phyloP scores from a whole-genome alignment of 1,140 invertebrate species.

The Trinorchestia longiramus region DNA sequence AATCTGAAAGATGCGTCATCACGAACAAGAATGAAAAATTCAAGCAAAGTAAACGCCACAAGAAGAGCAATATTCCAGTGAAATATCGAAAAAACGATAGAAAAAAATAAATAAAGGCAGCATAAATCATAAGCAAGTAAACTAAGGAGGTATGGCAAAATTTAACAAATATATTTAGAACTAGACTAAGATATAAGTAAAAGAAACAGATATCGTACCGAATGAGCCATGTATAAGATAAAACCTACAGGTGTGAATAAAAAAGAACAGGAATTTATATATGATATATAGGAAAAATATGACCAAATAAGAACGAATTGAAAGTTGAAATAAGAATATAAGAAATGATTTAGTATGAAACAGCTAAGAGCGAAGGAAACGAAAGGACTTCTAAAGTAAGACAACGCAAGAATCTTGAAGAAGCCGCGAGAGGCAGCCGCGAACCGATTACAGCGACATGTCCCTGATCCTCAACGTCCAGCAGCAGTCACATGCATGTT shows the following conservation, averaged over 20 bases:
- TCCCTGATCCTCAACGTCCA: conserved; percentile 15
- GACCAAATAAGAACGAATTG: not conserved
- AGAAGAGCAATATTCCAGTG: too few species aligned
- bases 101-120: not conserved
- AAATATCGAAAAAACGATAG: too few species aligned
- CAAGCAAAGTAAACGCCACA: not conserved
- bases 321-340: not conserved
- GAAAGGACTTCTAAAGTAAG: not conserved
- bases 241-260: not conserved
- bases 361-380: not conserved
- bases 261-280: too few species aligned
- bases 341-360: too few species aligned
- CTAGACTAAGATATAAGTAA: not conserved
- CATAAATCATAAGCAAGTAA: not conserved
- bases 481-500: conserved; percentile 29
- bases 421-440: not conserved
- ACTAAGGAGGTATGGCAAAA: not conserved
- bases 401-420: not conserved
- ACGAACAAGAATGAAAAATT: not conserved
- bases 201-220: too few species aligned
- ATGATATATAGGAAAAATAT: not conserved
- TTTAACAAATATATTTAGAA: not conserved
- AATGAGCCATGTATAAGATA: not conserved
- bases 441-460: not conserved
- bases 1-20: not conserved